phyloP scores from a whole-genome alignment of 2,888 invertebrate species.

The Catotricha subobsoleta region DNA sequence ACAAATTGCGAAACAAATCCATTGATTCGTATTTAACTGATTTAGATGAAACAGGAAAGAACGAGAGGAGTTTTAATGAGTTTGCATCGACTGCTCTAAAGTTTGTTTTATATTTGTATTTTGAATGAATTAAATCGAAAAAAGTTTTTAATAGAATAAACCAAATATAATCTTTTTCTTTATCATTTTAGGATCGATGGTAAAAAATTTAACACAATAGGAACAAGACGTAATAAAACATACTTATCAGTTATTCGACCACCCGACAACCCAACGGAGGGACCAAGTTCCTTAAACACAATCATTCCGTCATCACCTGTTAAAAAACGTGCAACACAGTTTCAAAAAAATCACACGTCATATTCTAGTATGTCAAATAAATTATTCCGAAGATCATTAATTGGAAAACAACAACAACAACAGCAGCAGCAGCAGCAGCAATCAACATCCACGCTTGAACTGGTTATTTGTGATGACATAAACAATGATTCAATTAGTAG shows the following conservation, averaged over 20 bases:
- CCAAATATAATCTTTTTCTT: too few species aligned
- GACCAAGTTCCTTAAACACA: not conserved
- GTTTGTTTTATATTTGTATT: constrained; percentile 1
- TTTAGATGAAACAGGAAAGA: not conserved
- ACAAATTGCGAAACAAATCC: not conserved
- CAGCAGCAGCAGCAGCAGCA: too few species aligned
- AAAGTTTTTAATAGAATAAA: too few species aligned
- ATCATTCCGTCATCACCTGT: not conserved
- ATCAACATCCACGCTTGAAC: too few species aligned
- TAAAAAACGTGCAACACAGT: constrained; percentile 5
- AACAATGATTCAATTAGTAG: too few species aligned
- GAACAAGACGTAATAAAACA: constrained; percentile 1
- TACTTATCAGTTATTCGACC: not conserved
- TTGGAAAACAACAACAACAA: not conserved
- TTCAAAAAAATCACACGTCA: constrained; percentile 1
- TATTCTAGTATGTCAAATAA: constrained; percentile 7
- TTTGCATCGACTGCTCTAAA: constrained; percentile 4
- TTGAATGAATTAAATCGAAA: too few species aligned
- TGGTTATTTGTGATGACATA: too few species aligned
- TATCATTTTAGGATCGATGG: constrained; percentile 7
- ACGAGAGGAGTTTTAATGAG: too few species aligned
- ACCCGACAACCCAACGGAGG: not conserved
- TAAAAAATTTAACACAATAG: constrained; percentile 9
- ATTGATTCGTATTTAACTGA: not conserved
- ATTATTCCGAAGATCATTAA: constrained; percentile 6